Conservation (phyloP, 2,113 vertebrate genomes). For the Bos indicus region DNA sequence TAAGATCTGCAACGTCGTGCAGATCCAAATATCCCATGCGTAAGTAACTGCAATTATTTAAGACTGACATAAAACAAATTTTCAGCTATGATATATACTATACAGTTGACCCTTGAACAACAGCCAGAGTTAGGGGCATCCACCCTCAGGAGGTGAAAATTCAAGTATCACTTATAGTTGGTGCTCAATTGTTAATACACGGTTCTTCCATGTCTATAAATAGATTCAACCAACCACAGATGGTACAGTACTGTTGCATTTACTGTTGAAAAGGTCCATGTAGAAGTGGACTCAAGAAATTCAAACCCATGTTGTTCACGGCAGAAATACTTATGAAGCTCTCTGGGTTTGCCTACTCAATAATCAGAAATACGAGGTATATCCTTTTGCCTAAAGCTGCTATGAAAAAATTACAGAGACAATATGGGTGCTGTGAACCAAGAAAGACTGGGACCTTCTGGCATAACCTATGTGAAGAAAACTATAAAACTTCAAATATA, state of each 20-base stretch:
- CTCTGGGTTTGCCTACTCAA: not conserved
- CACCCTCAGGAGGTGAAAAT: not conserved
- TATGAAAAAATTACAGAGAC: slow-evolving; percentile 1
- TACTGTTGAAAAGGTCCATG: not conserved
- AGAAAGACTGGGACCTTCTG: not conserved
- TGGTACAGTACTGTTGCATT: not conserved
- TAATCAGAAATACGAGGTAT: not conserved
- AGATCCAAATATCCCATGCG: not conserved
- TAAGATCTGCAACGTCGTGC: not conserved
- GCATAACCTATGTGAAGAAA: not conserved
- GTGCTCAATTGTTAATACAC: not conserved
- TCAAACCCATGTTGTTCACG: not conserved
- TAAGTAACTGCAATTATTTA: not conserved
- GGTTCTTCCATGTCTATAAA: not conserved
- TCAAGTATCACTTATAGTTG: not conserved
- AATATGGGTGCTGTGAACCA: not conserved
- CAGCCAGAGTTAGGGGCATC: not conserved
- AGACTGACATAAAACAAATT: not conserved
- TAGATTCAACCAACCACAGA: not conserved
- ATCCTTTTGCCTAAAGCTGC: not conserved
- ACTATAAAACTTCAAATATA: not conserved
- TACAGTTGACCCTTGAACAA: not conserved
- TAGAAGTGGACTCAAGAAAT: not conserved
- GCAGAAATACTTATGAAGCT: not conserved
- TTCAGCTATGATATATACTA: not conserved